phyloP scores from a whole-genome alignment of 2,888 invertebrate genomes.

The Exocentrus adspersus region DNA sequence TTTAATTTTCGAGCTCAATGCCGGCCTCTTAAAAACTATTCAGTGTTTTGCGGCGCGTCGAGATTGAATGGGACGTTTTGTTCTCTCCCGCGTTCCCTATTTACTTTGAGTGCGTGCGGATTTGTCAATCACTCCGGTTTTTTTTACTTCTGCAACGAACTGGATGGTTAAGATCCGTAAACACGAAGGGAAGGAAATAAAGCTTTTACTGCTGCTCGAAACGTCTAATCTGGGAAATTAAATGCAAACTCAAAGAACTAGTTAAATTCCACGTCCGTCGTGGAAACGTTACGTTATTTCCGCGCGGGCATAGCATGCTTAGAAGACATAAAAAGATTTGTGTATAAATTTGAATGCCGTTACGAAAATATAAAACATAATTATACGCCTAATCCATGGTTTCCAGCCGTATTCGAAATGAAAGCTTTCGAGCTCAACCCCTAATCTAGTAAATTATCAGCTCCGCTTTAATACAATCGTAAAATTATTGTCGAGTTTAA shows the following conservation, averaged over 20 bases:
- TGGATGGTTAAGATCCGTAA: no score
- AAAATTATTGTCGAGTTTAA: no score
- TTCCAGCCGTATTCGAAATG: no score
- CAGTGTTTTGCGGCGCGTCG: conserved; percentile 22
- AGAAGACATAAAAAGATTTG: conserved; percentile 2
- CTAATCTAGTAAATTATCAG: no score
- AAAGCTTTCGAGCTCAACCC: no score
- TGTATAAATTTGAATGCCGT: conserved; percentile 3
- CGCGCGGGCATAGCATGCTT: conserved; percentile 2
- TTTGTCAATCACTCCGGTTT: conserved; percentile 18
- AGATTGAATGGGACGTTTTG: conserved; percentile 26
- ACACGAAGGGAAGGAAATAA: no score
- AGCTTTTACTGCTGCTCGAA: no score
- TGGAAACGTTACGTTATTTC: conserved; percentile 7
- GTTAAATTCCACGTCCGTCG: not conserved
- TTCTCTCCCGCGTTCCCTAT: not conserved
- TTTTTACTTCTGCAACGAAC: no score
- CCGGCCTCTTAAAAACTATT: conserved; percentile 34
- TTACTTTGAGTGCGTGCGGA: not conserved
- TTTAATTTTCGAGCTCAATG: conserved; percentile 43
- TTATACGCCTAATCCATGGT: not conserved
- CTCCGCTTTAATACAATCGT: no score
- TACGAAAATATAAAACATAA: conserved; percentile 11
- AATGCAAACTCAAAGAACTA: not conserved
- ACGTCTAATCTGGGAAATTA: no score